Evolutionary conservation across 2,797 vertebrate genomes (phyloP).

Genomic region (Gobionotothen gibberifrons): DNA sequence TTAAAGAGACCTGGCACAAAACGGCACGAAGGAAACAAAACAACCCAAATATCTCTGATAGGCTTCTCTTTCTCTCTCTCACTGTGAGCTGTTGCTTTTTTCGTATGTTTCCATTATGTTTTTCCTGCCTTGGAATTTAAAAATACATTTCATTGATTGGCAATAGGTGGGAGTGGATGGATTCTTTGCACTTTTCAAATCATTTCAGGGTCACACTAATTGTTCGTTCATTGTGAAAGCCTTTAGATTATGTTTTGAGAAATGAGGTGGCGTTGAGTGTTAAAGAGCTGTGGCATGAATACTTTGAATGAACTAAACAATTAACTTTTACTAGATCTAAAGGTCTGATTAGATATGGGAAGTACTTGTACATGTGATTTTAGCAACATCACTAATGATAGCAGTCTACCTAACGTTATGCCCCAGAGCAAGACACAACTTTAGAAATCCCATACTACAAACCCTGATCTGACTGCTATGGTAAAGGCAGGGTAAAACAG

Average conservation of each 20-base stretch:
- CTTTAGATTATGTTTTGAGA: background rate
- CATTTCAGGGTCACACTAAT: slow-evolving; percentile 31
- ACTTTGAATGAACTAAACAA: background rate
- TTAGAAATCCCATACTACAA: no score
- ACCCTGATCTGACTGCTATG: background rate
- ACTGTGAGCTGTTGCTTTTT: slow-evolving; percentile 9
- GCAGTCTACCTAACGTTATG: no score
- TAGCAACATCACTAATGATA: no score
- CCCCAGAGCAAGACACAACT: no score
- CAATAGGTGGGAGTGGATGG: background rate
- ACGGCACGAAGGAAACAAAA: slow-evolving; percentile 38
- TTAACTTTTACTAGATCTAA: background rate
- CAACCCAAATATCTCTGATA: slow-evolving; percentile 42
- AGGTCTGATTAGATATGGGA: background rate
- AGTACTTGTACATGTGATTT: no score
- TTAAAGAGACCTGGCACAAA: slow-evolving; percentile 55
- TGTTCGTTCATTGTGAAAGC: background rate
- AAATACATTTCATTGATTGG: slow-evolving; percentile 13
- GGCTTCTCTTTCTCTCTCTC: background rate
- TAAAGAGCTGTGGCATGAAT: background rate
- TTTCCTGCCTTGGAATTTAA: slow-evolving; percentile 16
- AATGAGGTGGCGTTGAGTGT: background rate
- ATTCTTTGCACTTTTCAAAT: slow-evolving; percentile 29
- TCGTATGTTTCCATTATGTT: slow-evolving; percentile 23
- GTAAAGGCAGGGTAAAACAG: no score